These are phyloP conservation scores for Tarsius wallacei DNA, from an alignment of 2,797 vertebrate genomes.

Conservation along the genomic window DNA sequence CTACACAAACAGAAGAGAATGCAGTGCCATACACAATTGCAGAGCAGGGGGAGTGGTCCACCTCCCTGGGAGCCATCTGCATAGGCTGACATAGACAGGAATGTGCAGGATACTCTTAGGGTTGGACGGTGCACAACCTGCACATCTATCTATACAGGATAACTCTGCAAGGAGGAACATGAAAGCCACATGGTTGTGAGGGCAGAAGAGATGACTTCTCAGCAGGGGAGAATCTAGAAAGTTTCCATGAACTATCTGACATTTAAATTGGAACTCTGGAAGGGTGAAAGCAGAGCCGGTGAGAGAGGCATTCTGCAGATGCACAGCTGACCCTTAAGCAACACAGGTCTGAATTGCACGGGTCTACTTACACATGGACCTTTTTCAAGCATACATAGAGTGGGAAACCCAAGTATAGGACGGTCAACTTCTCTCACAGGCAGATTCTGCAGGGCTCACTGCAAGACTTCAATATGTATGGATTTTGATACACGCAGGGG, in stretches of 20 bases:
- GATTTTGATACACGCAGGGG: not conserved
- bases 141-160: fast-evolving
- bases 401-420: not conserved
- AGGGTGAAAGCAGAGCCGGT: not conserved
- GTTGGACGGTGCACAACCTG: not conserved
- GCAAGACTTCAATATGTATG: not conserved
- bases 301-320: not conserved
- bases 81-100: not conserved
- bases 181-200: not conserved
- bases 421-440: not conserved
- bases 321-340: fast-evolving
- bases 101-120: not conserved
- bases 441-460: not conserved
- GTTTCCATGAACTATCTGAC: not conserved
- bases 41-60: not conserved
- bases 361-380: not conserved
- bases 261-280: not conserved
- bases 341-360: not conserved
- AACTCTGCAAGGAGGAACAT: not conserved
- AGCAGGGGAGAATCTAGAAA: not conserved
- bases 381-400: not conserved
- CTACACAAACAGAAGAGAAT: fast-evolving
- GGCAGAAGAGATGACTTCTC: no score
- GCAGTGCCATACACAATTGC: fast-evolving
- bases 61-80: not conserved